Evolutionary conservation across 2,113 vertebrate species (phyloP), one percentile per base, ranked within the genome.

Genomic region (Odontesthes bonariensis): DNA sequence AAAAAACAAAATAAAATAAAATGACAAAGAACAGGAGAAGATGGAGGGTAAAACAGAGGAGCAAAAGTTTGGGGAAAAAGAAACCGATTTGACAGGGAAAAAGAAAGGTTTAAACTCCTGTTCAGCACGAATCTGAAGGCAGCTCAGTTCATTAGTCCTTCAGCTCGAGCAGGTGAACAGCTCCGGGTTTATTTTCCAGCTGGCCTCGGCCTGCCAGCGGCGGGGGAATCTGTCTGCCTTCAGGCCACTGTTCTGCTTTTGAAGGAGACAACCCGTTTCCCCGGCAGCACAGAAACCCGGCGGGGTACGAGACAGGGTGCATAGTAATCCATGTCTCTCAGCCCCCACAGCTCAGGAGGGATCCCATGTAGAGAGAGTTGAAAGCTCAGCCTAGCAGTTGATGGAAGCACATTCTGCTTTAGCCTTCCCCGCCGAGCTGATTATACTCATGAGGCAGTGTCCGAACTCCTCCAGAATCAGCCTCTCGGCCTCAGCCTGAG

Each of bases 381-480:
- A 47, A 54, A 32, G 76, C 69, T 72, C 0, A 19, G 87, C 85
- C 95, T 93, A 99, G 93, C 97, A 97, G 91, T 96, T 97, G 92
- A 98, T 96, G 79, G 96, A 93, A 87, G 96, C 91, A 82, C 95
- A 94, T 93, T 98, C 97, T 67, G 95, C 94, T 93, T 97, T 99
- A 60, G 96, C 97, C 91, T 99, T 99, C 69, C 96, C 96, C 3
- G 98, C 98, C 0, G 97, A 98, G 93, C 92, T 97, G 88, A 99
- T 99, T 63, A 99, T 97, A 55, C 96, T 96, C 96, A 97, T 97
- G 82, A 99, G 94, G 66, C 98, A 99, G 79, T 96, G 96, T 75
- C 98, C 97, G n/a, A 99, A 99, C 88, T 99, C 98, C 89, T 99
- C 98, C 85, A 99, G 94, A 85, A 99, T 96, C 94, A 98, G 93